Conservation (phyloP, 2,113 vertebrate genomes). For the Ovibos moschatus region DNA sequence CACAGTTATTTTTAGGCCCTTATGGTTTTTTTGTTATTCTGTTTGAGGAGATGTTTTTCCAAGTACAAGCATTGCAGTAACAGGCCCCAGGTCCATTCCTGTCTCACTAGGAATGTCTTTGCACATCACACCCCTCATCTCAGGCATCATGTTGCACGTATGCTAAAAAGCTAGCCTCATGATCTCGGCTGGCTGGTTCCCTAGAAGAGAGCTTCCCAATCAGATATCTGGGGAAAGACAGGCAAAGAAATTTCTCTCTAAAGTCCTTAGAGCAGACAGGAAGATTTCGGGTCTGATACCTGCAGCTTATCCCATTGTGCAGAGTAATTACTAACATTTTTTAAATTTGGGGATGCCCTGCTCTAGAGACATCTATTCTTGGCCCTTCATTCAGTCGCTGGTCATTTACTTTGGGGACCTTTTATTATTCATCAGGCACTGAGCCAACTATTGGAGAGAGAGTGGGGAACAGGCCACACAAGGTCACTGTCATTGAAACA, state of each 20-base stretch:
- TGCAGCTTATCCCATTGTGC: not conserved
- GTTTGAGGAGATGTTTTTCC: rapidly evolving
- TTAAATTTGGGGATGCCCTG: not conserved
- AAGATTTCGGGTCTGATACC: not conserved
- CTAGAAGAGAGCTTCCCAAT: not conserved
- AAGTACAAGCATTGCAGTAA: not conserved
- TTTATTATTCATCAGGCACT: not conserved
- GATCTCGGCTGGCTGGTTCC: not conserved
- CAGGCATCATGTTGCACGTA: no score
- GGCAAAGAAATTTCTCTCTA: not conserved
- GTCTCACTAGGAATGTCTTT: not conserved
- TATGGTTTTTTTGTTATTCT: not conserved
- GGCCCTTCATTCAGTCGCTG: not conserved
- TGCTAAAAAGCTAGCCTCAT: not conserved
- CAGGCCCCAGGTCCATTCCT: not conserved
- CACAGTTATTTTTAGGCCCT: not conserved
- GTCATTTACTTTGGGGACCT: not conserved
- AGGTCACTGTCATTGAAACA: not conserved
- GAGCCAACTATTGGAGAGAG: not conserved
- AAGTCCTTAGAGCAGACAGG: not conserved
- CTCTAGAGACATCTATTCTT: not conserved
- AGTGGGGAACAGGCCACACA: not conserved
- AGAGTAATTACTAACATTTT: not conserved
- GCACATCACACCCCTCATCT: not conserved
- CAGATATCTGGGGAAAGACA: not conserved